Evolutionary conservation across 2,888 invertebrate species (phyloP).

Genomic region (Drosophila greeni): DNA sequence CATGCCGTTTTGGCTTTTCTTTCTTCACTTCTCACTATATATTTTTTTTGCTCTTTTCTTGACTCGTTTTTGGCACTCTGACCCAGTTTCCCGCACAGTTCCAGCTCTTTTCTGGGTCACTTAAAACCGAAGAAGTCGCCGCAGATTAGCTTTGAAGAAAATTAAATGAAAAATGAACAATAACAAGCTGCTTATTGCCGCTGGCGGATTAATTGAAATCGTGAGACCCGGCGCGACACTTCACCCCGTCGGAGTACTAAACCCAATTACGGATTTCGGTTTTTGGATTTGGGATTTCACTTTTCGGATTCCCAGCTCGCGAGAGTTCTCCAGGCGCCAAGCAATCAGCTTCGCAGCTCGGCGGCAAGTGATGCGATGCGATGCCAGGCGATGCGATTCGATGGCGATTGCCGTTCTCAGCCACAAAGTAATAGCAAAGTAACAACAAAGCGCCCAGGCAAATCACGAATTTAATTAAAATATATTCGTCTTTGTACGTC

Average conservation of each 20-base stretch:
- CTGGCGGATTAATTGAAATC: slow-evolving; percentile 38
- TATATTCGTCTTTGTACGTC: slow-evolving; percentile 41
- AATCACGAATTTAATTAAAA: slow-evolving; percentile 64
- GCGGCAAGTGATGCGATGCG: slow-evolving; percentile 59
- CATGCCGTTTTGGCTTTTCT: slow-evolving; percentile 29
- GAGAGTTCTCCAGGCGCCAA: slow-evolving; percentile 41
- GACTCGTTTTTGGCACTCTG: slow-evolving; percentile 28
- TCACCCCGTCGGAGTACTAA: slow-evolving; percentile 9
- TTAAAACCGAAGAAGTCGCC: slow-evolving; percentile 6
- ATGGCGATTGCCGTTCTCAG: slow-evolving; percentile 44
- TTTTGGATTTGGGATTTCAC: slow-evolving; percentile 5
- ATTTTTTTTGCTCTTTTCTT: background rate
- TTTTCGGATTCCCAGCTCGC: slow-evolving; percentile 1
- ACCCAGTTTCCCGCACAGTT: slow-evolving; percentile 46
- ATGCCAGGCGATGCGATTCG: slow-evolving; percentile 14
- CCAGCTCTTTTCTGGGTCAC: slow-evolving; percentile 50
- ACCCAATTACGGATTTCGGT: slow-evolving; percentile 12
- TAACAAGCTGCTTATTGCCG: slow-evolving; percentile 36
- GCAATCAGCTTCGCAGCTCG: slow-evolving; percentile 56
- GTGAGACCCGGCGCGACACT: slow-evolving; percentile 15
- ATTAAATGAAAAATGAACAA: slow-evolving; percentile 19
- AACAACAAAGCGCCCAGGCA: slow-evolving; percentile 44
- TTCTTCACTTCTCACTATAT: background rate
- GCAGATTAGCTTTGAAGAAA: slow-evolving; percentile 18
- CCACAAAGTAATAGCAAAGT: slow-evolving; percentile 5